Conservation (phyloP, 2,113 vertebrate species). For the Halcyon malimbica region DNA sequence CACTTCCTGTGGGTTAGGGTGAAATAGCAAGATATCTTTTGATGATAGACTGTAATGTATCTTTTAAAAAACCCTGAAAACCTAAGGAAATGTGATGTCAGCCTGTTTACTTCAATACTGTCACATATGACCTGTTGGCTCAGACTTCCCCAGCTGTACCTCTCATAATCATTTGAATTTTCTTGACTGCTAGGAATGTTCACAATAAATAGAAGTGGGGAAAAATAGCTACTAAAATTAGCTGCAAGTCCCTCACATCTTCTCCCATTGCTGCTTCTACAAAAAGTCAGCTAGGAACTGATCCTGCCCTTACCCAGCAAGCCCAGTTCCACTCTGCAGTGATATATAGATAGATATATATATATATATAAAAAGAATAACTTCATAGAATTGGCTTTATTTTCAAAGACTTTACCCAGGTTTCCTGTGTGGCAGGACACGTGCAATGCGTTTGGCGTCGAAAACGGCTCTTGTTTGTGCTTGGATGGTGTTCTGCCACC, state of each 20-base stretch:
- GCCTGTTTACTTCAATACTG: neutral
- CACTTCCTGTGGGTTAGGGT: neutral
- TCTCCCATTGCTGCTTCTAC: neutral
- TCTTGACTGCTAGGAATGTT: neutral
- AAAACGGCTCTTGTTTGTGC: neutral
- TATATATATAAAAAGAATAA: neutral
- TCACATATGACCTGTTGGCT: accelerated
- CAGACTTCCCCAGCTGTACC: neutral
- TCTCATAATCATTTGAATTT: neutral
- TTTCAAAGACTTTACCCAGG: neutral
- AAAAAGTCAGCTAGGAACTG: neutral
- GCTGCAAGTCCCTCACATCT: neutral
- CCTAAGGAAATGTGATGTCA: accelerated
- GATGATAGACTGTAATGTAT: neutral
- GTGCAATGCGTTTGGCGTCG: accelerated
- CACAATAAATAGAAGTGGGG: neutral
- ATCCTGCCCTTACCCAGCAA: neutral
- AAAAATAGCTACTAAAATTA: neutral
- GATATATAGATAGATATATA: neutral
- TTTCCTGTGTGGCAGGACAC: neutral
- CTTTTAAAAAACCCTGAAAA: neutral
- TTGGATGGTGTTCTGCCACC: neutral
- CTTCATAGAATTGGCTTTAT: neutral
- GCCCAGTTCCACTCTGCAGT: neutral
- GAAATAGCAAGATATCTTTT: neutral